phyloP scores from a whole-genome alignment of 2,797 vertebrate species.

The Coranthus polyacanthus region DNA sequence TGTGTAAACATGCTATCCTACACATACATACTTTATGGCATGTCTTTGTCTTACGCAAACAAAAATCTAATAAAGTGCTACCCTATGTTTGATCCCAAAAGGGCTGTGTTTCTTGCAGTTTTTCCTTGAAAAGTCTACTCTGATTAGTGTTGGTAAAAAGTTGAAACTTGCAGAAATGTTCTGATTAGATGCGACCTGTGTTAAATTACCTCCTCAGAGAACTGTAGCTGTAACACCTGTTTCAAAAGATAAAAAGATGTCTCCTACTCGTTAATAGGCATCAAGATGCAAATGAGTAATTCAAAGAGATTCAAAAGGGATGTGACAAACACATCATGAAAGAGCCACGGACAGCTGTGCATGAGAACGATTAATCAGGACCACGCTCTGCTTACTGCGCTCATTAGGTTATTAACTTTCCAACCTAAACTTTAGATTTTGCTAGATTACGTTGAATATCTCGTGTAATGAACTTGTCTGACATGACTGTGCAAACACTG shows the following conservation, averaged over 20 bases:
- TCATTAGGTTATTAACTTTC: slow-evolving; percentile 1
- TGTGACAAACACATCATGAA: slow-evolving; percentile 38
- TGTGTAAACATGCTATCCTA: too few species aligned
- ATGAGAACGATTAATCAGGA: background rate
- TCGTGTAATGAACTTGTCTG: background rate
- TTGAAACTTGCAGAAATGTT: slow-evolving; percentile 6
- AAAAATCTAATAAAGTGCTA: too few species aligned
- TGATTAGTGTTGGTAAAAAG: background rate
- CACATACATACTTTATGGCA: too few species aligned
- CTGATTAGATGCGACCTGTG: background rate
- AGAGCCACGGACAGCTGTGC: slow-evolving; percentile 26
- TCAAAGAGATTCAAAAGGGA: slow-evolving; percentile 18
- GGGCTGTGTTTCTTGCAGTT: background rate
- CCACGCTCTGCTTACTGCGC: background rate
- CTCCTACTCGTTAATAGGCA: slow-evolving; percentile 20
- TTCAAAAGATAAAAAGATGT: slow-evolving; percentile 13
- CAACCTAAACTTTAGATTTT: slow-evolving; percentile 4
- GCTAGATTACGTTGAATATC: background rate
- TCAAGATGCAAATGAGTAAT: slow-evolving; percentile 27
- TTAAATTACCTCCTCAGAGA: slow-evolving; percentile 1
- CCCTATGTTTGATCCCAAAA: too few species aligned
- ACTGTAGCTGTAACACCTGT: slow-evolving; percentile 35
- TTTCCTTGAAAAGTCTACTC: slow-evolving; percentile 5
- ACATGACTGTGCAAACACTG: background rate
- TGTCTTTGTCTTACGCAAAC: too few species aligned